Percentiles rank a stretch among this genome's conserved stretches.
Conservation (phyloP, 2,797 vertebrate species). For the Enteromius radiatus region DNA sequence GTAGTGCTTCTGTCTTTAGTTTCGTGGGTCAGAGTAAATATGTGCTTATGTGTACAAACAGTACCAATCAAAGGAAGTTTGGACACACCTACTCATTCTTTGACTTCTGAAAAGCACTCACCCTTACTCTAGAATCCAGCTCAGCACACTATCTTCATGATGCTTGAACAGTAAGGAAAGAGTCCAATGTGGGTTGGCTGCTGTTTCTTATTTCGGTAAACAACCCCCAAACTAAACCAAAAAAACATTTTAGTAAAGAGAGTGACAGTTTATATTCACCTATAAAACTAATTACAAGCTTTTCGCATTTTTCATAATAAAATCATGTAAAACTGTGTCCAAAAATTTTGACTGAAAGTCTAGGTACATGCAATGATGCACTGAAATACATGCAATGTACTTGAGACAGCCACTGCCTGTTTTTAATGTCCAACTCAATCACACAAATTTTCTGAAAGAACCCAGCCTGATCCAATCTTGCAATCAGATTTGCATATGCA, state of each 20-base stretch:
- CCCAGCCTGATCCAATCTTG: neutral
- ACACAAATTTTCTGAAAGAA: neutral
- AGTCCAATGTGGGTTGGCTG: neutral
- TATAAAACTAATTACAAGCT: neutral
- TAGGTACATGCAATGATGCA: neutral
- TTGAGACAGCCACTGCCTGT: neutral
- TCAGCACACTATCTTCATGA: neutral
- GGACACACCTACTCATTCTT: constrained; percentile 25
- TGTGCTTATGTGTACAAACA: constrained; percentile 19
- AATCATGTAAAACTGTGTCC: neutral
- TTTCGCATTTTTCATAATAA: neutral
- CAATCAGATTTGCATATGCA: neutral
- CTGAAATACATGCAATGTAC: neutral
- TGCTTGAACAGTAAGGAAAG: neutral
- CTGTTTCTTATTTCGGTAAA: neutral
- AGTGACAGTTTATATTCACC: neutral
- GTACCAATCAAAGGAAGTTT: neutral
- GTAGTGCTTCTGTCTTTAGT: constrained; percentile 24
- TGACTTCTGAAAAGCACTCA: constrained; percentile 20
- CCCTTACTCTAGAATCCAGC: neutral
- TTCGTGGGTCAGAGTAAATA: constrained; percentile 41
- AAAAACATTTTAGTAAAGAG: neutral
- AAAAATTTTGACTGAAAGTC: neutral
- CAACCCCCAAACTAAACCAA: neutral
- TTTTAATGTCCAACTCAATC: neutral